Percentiles rank a stretch among this genome's conserved stretches.
Evolutionary conservation across 2,113 vertebrate genomes (phyloP).

Genomic region (pig (Sus scrofa)): T2T-Sscrofa CM000828.6:41019001-41019500

Average conservation of each 20-base stretch:
- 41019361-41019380: not conserved
- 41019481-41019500: conserved; percentile 41
- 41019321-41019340: not conserved
- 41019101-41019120: too few relatives aligned
- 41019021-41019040: too few relatives aligned
- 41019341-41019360: conserved; percentile 60
- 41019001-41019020: too few relatives aligned
- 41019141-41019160: not conserved
- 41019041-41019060: too few relatives aligned
- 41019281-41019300: not conserved
- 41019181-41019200: not conserved
- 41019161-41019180: too few relatives aligned
- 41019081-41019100: too few relatives aligned
- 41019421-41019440: not conserved
- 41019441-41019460: not conserved
- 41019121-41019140: not conserved
- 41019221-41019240: not conserved
- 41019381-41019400: not conserved
- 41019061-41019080: too few relatives aligned
- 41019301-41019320: not conserved
- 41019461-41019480: conserved; percentile 53
- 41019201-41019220: not conserved
- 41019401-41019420: conserved; percentile 4
- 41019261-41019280: not conserved
- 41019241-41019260: not conserved